A percentile compares a stretch with the other conserved stretches of the same genome.
Evolutionary conservation across 1,140 invertebrate species (phyloP).

Genomic region (Heliconius nattereri): DNA sequence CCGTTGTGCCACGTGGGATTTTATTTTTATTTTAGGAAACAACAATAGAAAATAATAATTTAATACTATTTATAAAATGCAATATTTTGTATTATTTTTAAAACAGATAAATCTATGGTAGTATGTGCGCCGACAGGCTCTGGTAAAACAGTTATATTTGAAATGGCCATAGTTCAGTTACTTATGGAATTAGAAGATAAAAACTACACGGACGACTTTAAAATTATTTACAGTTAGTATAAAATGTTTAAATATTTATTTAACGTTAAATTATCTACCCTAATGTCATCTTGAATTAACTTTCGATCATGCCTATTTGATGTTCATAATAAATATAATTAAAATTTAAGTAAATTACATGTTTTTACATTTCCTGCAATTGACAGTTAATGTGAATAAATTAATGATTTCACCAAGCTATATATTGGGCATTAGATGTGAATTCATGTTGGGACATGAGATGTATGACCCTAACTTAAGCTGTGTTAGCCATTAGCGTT

Average conservation of each 20-base stretch:
- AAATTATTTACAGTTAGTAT: slow-evolving; percentile 85
- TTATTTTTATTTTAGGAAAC: neutral
- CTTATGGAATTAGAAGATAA: slow-evolving; percentile 79
- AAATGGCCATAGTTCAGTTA: slow-evolving; percentile 88
- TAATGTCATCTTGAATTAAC: neutral
- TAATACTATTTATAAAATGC: neutral
- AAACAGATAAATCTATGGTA: slow-evolving; percentile 86
- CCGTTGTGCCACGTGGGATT: too few species aligned
- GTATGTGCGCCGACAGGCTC: slow-evolving; percentile 90
- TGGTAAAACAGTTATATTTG: slow-evolving; percentile 91
- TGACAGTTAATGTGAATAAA: too few species aligned
- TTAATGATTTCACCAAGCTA: too few species aligned
- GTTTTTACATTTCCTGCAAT: too few species aligned
- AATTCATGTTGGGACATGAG: too few species aligned
- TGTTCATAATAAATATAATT: too few species aligned
- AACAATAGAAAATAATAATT: neutral
- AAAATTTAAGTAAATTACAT: too few species aligned
- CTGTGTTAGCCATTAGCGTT: too few species aligned
- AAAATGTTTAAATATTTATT: neutral
- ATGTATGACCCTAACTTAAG: too few species aligned
- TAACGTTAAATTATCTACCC: neutral
- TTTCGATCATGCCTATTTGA: too few species aligned
- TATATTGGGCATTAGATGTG: too few species aligned
- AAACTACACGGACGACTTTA: slow-evolving; percentile 73
- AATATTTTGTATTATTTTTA: slow-evolving; percentile 24